Conservation (phyloP, 1,140 invertebrate genomes). For the Batillaria attramentaria region DNA sequence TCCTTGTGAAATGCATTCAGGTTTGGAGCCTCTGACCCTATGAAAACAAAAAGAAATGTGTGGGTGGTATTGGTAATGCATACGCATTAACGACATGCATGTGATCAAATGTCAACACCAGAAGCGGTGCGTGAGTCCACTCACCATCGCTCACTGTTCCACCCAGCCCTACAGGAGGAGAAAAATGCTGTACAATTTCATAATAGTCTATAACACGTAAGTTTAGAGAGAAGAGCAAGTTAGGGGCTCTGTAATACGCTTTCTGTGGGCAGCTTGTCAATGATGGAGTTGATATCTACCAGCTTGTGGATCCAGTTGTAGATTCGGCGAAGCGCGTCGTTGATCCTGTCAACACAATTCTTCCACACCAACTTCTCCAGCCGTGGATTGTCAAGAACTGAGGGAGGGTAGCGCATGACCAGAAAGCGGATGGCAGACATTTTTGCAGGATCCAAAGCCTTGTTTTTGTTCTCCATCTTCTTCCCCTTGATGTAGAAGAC, state of each 20-base stretch:
- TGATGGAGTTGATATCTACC: conserved; percentile 42
- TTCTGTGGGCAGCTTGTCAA: conserved; percentile 41
- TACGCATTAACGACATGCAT: too few relatives aligned
- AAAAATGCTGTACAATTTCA: too few relatives aligned
- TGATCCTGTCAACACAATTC: conserved; percentile 45
- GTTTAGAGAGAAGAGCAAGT: too few relatives aligned
- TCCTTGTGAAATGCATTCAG: too few relatives aligned
- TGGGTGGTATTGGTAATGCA: too few relatives aligned
- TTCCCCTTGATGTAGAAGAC: conserved; percentile 54
- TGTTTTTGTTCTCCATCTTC: conserved; percentile 57
- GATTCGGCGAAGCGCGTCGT: conserved; percentile 40
- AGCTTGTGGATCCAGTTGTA: conserved; percentile 50
- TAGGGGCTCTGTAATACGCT: conserved; percentile 24
- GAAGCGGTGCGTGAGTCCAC: too few relatives aligned
- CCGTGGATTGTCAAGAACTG: conserved; percentile 40
- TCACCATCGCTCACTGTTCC: too few relatives aligned
- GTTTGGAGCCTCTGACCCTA: too few relatives aligned
- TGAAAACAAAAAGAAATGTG: too few relatives aligned
- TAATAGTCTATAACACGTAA: too few relatives aligned
- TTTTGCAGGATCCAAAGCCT: conserved; percentile 41
- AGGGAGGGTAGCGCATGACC: conserved; percentile 45
- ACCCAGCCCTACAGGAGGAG: background rate
- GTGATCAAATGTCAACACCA: too few relatives aligned
- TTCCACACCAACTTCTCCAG: conserved; percentile 44
- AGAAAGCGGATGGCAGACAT: conserved; percentile 45